phyloP scores from a whole-genome alignment of 2,797 vertebrate species.

The Choloepus didactylus region DNA sequence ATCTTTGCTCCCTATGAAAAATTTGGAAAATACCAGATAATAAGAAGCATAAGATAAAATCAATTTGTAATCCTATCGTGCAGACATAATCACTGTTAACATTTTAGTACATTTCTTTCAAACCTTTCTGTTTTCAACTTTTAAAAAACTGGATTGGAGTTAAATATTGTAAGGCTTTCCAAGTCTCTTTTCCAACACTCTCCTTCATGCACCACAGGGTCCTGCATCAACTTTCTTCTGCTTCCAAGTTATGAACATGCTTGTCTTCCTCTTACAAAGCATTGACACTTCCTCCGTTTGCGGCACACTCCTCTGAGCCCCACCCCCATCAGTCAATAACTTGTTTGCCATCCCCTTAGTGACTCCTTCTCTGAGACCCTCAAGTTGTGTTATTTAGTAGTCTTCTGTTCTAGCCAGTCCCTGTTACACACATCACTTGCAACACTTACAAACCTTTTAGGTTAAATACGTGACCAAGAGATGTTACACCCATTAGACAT shows the following conservation, averaged over 20 bases:
- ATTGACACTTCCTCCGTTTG: not conserved
- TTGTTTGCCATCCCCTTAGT: too few relatives aligned
- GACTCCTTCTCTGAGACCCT: not conserved
- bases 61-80: not conserved
- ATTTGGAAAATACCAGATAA: not conserved
- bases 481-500: not conserved
- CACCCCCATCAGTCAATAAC: not conserved
- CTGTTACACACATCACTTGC: not conserved
- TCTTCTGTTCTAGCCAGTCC: not conserved
- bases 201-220: not conserved
- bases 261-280: not conserved
- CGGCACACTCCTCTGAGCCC: too few relatives aligned
- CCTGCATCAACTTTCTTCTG: not conserved
- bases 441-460: not conserved
- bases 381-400: not conserved
- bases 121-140: not conserved
- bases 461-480: not conserved
- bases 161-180: accelerated
- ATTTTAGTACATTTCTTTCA: not conserved
- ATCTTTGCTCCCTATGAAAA: not conserved
- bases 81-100: not conserved
- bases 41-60: not conserved
- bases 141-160: not conserved
- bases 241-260: not conserved
- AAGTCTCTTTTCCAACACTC: not conserved